Percentiles rank a stretch among this genome's conserved stretches.
These are phyloP conservation scores for Nomia melanderi DNA, from an alignment of 1,140 invertebrate genomes.

Conservation along the genomic window DNA sequence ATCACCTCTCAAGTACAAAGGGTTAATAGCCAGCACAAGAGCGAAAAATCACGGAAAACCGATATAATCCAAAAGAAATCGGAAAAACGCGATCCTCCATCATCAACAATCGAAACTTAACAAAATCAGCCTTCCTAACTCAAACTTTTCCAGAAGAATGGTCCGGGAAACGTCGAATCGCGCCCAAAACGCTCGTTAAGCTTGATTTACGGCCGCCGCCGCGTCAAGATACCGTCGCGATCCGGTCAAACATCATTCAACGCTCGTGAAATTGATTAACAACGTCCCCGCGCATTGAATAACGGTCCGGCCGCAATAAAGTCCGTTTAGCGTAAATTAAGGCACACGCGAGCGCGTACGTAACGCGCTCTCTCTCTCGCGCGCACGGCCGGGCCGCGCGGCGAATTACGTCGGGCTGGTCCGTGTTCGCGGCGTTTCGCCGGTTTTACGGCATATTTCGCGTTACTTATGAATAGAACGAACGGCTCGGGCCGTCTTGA, in stretches of 20 bases:
- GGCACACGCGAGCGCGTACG: neutral
- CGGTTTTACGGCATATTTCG: slow-evolving; percentile 66
- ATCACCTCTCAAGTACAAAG: too few relatives aligned
- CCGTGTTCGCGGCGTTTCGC: slow-evolving; percentile 62
- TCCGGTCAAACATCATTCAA: slow-evolving; percentile 2
- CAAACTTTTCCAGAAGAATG: too few relatives aligned
- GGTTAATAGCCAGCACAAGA: too few relatives aligned
- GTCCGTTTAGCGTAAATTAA: neutral
- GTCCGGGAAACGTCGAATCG: neutral
- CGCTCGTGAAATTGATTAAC: slow-evolving; percentile 1
- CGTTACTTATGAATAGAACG: slow-evolving; percentile 58
- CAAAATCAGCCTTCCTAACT: too few relatives aligned
- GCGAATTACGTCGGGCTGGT: slow-evolving; percentile 24
- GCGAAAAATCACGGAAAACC: too few relatives aligned
- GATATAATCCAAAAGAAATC: too few relatives aligned
- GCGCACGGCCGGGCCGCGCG: too few relatives aligned
- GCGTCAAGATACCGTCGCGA: neutral
- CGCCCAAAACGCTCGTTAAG: neutral
- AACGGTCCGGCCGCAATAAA: neutral
- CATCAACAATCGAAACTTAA: too few relatives aligned
- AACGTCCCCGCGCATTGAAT: slow-evolving; percentile 1
- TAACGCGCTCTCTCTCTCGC: neutral
- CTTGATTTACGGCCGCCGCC: neutral
- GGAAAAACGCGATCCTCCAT: too few relatives aligned
- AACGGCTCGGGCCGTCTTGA: slow-evolving; percentile 31